A percentile compares a stretch with the other conserved stretches of the same genome.
phyloP scores from a whole-genome alignment of 1,140 invertebrate species.

The Drosophila novamexicana region DNA sequence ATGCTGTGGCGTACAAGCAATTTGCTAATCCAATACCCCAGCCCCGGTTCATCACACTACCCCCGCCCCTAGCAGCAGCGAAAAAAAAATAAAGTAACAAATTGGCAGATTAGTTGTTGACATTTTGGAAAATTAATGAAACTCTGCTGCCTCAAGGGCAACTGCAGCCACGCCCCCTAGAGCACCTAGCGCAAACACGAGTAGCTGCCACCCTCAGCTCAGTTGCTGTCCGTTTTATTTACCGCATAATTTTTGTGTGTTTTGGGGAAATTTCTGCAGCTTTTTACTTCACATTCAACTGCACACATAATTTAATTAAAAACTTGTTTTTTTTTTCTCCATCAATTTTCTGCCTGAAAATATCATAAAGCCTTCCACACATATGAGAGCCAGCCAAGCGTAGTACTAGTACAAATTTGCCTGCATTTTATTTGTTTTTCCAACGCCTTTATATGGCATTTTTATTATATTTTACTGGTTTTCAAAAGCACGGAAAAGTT shows the following conservation, averaged over 20 bases:
- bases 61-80: conserved; percentile 12
- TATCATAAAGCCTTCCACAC: conserved; percentile 67
- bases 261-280: conserved; percentile 37
- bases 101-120: conserved; percentile 82
- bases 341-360: conserved; percentile 38
- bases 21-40: conserved; percentile 47
- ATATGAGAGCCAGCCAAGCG: conserved; percentile 53
- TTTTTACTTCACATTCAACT: conserved; percentile 71
- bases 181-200: not conserved
- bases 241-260: conserved; percentile 69
- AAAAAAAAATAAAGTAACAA: conserved; percentile 61
- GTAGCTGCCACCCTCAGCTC: not conserved
- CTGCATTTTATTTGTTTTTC: conserved; percentile 69
- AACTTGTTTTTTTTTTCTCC: conserved; percentile 38
- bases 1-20: conserved; percentile 67
- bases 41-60: not conserved
- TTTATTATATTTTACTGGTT: conserved; percentile 44
- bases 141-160: conserved; percentile 62
- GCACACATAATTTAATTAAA: conserved; percentile 82
- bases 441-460: conserved; percentile 42
- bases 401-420: conserved; percentile 47
- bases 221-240: conserved; percentile 47
- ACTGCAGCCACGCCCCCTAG: conserved; percentile 17
- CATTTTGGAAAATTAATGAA: conserved; percentile 82
- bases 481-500: conserved; percentile 34